Evolutionary conservation across 2,888 invertebrate species (phyloP).

Genomic region (Cerastis leucographa): DNA sequence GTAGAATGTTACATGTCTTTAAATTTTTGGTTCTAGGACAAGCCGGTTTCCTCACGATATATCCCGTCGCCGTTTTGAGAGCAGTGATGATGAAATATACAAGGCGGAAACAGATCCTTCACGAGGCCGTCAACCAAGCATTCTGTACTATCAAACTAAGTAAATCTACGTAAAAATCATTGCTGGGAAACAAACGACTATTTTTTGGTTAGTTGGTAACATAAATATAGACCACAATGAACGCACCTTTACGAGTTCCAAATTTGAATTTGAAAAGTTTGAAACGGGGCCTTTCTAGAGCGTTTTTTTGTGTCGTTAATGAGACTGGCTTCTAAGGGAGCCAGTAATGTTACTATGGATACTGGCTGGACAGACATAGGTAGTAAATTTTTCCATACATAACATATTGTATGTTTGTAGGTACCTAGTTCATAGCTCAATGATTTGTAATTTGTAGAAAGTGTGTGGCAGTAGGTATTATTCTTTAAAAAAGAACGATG

Average conservation of each 20-base stretch:
- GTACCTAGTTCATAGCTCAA: neutral
- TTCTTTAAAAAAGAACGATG: neutral
- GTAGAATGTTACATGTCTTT: neutral
- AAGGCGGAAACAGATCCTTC: no score
- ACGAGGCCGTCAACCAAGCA: no score
- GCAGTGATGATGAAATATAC: neutral
- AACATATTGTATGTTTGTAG: neutral
- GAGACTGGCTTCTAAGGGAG: constrained; percentile 85
- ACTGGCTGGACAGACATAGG: constrained; percentile 13
- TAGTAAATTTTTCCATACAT: constrained; percentile 5
- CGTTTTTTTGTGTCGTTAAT: constrained; percentile 79
- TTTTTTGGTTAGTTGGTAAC: no score
- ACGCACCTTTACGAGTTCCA: constrained; percentile 76
- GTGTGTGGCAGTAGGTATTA: no score
- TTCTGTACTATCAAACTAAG: no score
- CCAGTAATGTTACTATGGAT: constrained; percentile 70
- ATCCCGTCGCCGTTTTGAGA: neutral
- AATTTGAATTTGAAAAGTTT: constrained; percentile 88
- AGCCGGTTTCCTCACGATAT: neutral
- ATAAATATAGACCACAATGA: no score
- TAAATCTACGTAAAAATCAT: no score
- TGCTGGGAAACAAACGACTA: no score
- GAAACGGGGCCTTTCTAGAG: constrained; percentile 84
- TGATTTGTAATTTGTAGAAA: neutral
- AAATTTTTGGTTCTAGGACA: neutral